Evolutionary conservation across 2,113 vertebrate species (phyloP).

Genomic region (Grammomys surdaster): DNA sequence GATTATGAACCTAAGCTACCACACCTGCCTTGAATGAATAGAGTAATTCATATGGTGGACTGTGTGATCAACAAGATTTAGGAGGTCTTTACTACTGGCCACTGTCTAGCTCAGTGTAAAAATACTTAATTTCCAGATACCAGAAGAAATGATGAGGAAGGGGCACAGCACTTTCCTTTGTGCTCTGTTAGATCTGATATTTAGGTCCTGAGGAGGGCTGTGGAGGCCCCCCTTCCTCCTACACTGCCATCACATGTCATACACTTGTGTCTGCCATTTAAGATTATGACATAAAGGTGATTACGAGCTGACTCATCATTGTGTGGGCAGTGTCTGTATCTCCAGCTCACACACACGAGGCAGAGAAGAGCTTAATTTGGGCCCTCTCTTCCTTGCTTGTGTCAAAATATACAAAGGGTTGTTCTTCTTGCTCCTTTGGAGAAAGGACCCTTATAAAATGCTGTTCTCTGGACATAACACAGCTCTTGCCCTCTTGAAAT

Average conservation of each 20-base stretch:
- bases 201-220: background rate
- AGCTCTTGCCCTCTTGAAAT: background rate
- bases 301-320: slow-evolving; percentile 45
- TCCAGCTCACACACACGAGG: background rate
- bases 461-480: background rate
- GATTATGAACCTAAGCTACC: background rate
- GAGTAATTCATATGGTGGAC: slow-evolving; percentile 26
- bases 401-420: background rate
- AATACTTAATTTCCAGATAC: slow-evolving; percentile 17
- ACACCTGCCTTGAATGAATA: background rate
- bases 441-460: slow-evolving; percentile 9
- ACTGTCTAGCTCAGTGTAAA: background rate
- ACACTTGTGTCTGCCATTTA: slow-evolving; percentile 26
- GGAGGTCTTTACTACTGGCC: background rate
- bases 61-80: background rate
- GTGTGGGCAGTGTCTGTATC: slow-evolving; percentile 47
- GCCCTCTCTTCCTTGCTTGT: slow-evolving; percentile 2
- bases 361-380: slow-evolving; percentile 25
- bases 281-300: slow-evolving; percentile 15
- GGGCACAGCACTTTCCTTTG: background rate
- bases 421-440: background rate
- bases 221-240: background rate
- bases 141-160: background rate
- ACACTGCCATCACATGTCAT: background rate
- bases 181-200: slow-evolving; percentile 19